Evolutionary conservation across 2,797 vertebrate species (phyloP), one percentile per base, ranked within the genome.

Genomic region (Poecilia wingei): DNA sequence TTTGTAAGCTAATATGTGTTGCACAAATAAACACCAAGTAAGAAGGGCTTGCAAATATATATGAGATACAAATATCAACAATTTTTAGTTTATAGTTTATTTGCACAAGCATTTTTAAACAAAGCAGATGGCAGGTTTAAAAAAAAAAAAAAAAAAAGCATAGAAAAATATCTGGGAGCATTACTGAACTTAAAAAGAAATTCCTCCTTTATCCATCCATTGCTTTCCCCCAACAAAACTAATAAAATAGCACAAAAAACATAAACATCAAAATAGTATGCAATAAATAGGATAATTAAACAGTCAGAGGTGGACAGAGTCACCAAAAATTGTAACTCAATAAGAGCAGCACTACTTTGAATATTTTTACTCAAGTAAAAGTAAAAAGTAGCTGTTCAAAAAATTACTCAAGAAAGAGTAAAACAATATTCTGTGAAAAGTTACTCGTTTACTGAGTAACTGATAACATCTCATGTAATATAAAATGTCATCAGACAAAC

Each of bases 1-100:
- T 84, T 83, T 88, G 73, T 81, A 74, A 71, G 72, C 73, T 77
- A 47, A 46, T 76, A 43, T 82, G 31, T 86, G 72, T 85, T 88
- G 85, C 85, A 87, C 87, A 87, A 88, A 89, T 93, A 86, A 90
- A 89, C 89, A 84, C 87, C 87, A 92, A 92, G 86, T 90, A 87
- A 83, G 61, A 49, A 53, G 6, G 78, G 84, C 87, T 88, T 79
- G 75, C 36, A 84, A 82, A 79, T 85, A 69, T 82, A n/a, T 82
- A n/a, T 79, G 28, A 84, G 46, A 39, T 25, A 75, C 75, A 6
- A 81, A n/a, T 3, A 55, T 77, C 10, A 64, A 74, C 18, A 36
- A 28, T 57, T 0, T 16, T 61, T 10, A 70, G 6, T 16, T 45
- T n/a, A 45, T 70, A 14, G 7, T 16, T 6, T 45, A 45, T 70